These are phyloP conservation scores for Amphimedon queenslandica DNA, from an alignment of 37 sponge, comb jelly and placozoan species.

Conservation along the genomic window DNA sequence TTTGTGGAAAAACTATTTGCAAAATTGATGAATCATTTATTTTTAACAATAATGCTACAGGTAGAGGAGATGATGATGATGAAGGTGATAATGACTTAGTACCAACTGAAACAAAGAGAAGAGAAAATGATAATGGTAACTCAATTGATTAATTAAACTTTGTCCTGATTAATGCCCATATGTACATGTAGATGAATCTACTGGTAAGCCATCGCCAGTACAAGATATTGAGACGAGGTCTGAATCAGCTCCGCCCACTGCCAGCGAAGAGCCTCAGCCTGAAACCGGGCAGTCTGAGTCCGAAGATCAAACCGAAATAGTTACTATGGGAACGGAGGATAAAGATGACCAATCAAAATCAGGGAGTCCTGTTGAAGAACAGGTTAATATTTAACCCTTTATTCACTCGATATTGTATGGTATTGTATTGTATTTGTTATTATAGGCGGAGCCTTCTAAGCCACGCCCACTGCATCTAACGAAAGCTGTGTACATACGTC, in stretches of 20 bases:
- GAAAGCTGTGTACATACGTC: constrained; percentile 74
- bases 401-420: too few relatives aligned
- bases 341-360: too few relatives aligned
- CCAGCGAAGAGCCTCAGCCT: not conserved
- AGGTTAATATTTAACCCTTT: too few relatives aligned
- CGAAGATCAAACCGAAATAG: not conserved
- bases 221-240: too few relatives aligned
- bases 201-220: too few relatives aligned
- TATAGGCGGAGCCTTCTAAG: constrained; percentile 1
- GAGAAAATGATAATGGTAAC: not conserved
- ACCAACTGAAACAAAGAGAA: not conserved
- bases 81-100: constrained; percentile 11
- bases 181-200: not conserved
- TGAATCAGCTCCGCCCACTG: not conserved
- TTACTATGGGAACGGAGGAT: not conserved
- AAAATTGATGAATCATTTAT: too few relatives aligned
- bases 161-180: too few relatives aligned
- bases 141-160: constrained; percentile 4
- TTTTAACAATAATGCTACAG: too few relatives aligned
- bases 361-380: too few relatives aligned
- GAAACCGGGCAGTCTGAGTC: not conserved
- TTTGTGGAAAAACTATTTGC: too few relatives aligned
- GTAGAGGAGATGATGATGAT: not conserved
- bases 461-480: constrained; percentile 76
- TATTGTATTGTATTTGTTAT: too few relatives aligned